Evolutionary conservation across 2,113 vertebrate species (phyloP), one percentile per base, ranked within the genome.

Genomic region (Sinocyclocheilus anophthalmus): DNA sequence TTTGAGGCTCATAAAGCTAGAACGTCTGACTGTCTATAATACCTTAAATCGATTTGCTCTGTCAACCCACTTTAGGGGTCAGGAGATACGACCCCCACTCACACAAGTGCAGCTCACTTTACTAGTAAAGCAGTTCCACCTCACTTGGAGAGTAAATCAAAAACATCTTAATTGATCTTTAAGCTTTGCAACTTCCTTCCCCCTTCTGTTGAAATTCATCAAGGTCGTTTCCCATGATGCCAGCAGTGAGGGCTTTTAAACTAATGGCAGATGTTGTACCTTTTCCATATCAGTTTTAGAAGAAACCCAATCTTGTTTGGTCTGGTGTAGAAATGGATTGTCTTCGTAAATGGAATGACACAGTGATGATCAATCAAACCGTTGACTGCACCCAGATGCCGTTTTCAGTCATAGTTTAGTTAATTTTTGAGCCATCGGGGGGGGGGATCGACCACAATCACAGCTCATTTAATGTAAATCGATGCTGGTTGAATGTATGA

Each of bases 131-230:
- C 82, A 86, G 89, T 76, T 37, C 42, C 30, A 84, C 63, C 80
- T 57, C 76, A 33, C 84, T 87, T 30, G 80, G 83, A 90, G 88
- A 92, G 88, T 92, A 92, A 94, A 94, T 94, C 92, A 90, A 83
- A 84, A 87, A 83, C 85, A 87, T 81, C 88, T 92, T 88, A 92
- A 92, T 93, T 93, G 91, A 92, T 92, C 81, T 89, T 92, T 83
- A 65, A 85, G 84, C 76, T 85, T 80, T 80, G 69, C 59, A 53
- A 84, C 88, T 89, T 90, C 91, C 92, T 90, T 90, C 88, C 87
- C 67, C 53, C 39, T 80, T 65, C 55, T 76, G 26, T 45, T 63
- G 37, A 45, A 50, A 30, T 50, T 50, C 48, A 50, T 50, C 48
- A 50, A 50, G 48, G 48, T 50, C 1, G 48, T 50, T 69, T 88